A percentile compares a stretch with the other conserved stretches of the same genome.
Evolutionary conservation across 2,888 invertebrate genomes (phyloP).

Genomic region (Nomada ferruginata): DNA sequence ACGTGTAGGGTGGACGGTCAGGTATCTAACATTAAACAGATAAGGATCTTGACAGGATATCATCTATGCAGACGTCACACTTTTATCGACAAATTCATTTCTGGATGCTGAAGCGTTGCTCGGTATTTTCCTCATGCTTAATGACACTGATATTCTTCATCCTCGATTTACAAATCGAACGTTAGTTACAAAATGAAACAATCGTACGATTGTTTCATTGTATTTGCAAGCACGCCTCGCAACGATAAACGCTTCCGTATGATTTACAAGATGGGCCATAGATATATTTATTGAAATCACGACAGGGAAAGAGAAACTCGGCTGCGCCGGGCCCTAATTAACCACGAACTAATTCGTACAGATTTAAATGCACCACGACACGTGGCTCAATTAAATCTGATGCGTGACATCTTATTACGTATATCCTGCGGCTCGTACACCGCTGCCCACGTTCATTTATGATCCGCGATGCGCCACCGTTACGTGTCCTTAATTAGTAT

Average conservation of each 20-base stretch:
- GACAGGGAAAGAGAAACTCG: background rate
- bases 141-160: background rate
- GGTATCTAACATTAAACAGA: slow-evolving; percentile 29
- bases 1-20: too few relatives aligned
- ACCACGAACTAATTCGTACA: slow-evolving; percentile 11
- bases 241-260: background rate
- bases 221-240: background rate
- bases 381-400: slow-evolving; percentile 33
- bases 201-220: slow-evolving; percentile 5
- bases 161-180: slow-evolving; percentile 16
- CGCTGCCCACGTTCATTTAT: slow-evolving; percentile 31
- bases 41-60: slow-evolving; percentile 37
- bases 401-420: slow-evolving; percentile 27
- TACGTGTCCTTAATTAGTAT: slow-evolving; percentile 31
- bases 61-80: slow-evolving; percentile 6
- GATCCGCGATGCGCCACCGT: slow-evolving; percentile 9
- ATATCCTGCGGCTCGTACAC: slow-evolving; percentile 7
- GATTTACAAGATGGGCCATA: background rate
- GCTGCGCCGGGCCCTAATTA: slow-evolving; percentile 11
- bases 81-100: slow-evolving; percentile 28
- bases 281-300: background rate
- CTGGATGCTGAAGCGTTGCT: background rate
- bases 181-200: slow-evolving; percentile 19
- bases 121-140: background rate
- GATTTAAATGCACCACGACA: slow-evolving; percentile 8